These are phyloP conservation scores for Halisarca cf. caerulea DNA, from an alignment of 37 sponge, comb jelly and placozoan genomes.

Conservation along the genomic window DNA sequence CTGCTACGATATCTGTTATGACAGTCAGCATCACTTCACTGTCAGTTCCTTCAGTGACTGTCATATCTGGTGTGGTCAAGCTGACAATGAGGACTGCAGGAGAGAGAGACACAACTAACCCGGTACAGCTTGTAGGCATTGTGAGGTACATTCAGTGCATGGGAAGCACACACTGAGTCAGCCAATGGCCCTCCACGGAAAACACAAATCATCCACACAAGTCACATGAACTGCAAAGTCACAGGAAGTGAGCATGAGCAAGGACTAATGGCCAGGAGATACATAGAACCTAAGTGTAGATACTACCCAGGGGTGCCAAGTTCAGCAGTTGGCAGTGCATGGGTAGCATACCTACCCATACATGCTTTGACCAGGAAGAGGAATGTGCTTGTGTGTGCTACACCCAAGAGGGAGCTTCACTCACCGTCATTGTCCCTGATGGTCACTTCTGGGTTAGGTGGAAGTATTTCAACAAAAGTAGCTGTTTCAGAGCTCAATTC, in stretches of 20 bases:
- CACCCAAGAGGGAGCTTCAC: neutral
- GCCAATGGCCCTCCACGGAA: too few relatives aligned
- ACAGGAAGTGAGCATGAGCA: too few relatives aligned
- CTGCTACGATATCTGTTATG: too few relatives aligned
- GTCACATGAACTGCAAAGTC: too few relatives aligned
- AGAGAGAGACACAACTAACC: neutral
- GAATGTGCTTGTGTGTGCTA: neutral
- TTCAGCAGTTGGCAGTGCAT: neutral
- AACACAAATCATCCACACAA: too few relatives aligned
- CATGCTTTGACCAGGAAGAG: neutral
- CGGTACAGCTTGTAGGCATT: neutral
- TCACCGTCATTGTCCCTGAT: constrained; percentile 1
- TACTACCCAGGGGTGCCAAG: neutral
- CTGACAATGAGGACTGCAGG: neutral
- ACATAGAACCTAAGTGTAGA: too few relatives aligned
- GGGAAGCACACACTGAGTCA: too few relatives aligned
- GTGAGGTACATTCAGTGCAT: too few relatives aligned
- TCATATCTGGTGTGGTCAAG: too few relatives aligned
- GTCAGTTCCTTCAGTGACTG: too few relatives aligned
- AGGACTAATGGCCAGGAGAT: too few relatives aligned
- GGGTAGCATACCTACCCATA: neutral
- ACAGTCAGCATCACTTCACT: too few relatives aligned
- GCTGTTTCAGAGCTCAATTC: neutral
- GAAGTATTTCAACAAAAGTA: neutral
- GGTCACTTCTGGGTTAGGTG: neutral